Conservation (phyloP, 2,797 vertebrate genomes). For the Rhabdomys pumilio region DNA sequence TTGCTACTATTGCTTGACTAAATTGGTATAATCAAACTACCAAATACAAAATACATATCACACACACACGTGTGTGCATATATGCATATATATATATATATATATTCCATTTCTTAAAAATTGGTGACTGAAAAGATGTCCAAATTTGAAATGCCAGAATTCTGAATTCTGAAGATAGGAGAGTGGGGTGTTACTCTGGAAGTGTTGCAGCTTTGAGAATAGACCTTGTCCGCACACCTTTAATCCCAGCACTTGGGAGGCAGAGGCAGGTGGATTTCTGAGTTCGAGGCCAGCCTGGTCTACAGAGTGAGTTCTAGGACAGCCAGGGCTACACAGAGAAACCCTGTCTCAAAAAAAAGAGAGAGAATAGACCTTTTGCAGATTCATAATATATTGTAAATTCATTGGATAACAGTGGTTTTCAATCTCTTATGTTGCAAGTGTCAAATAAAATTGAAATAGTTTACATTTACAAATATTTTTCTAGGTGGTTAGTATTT, state of each 20-base stretch:
- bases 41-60: neutral
- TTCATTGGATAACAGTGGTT: conserved; percentile 4
- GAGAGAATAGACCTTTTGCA: neutral
- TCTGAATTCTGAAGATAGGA: neutral
- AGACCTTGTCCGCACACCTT: neutral
- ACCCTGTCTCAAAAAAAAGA: too few species aligned
- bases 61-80: too few species aligned
- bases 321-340: too few species aligned
- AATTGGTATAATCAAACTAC: neutral
- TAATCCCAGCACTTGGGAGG: too few species aligned
- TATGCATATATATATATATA: too few species aligned
- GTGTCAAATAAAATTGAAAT: neutral
- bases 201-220: neutral
- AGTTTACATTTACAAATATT: neutral
- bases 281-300: too few species aligned
- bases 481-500: neutral
- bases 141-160: conserved; percentile 37
- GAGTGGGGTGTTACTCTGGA: neutral
- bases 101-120: neutral
- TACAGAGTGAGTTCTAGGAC: too few species aligned
- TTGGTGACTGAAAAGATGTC: neutral
- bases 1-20: neutral
- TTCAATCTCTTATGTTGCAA: neutral
- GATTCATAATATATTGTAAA: neutral
- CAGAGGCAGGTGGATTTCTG: too few species aligned